Conservation (phyloP, 2,113 vertebrate genomes). For the Calcarius ornatus region DNA sequence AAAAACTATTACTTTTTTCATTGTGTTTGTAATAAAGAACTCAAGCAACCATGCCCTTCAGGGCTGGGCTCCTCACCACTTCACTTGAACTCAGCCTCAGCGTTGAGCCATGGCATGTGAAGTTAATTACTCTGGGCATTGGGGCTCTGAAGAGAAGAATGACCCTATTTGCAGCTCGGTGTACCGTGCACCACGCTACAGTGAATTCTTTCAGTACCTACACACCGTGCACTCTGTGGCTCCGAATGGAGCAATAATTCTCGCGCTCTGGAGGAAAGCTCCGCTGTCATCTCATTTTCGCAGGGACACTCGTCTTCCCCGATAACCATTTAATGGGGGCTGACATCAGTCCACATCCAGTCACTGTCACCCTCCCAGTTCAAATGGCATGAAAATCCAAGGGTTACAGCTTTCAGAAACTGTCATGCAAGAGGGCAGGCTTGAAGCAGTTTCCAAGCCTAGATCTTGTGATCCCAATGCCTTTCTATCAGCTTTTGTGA, state of each 20-base stretch:
- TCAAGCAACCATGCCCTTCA: conserved; percentile 57
- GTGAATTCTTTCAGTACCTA: conserved; percentile 51
- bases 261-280: conserved; percentile 26
- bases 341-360: conserved; percentile 69
- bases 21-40: conserved; percentile 61
- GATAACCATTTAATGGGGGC: conserved; percentile 27
- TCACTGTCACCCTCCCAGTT: conserved; percentile 52
- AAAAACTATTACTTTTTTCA: conserved; percentile 59
- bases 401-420: conserved; percentile 63
- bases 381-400: conserved; percentile 56
- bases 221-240: background rate
- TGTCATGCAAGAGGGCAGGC: conserved; percentile 43
- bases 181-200: conserved; percentile 46
- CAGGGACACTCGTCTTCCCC: conserved; percentile 43
- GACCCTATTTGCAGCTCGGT: conserved; percentile 60
- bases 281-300: conserved; percentile 32
- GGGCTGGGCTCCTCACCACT: conserved; percentile 60
- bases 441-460: background rate
- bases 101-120: conserved; percentile 48
- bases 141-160: conserved; percentile 61
- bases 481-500: background rate
- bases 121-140: conserved; percentile 73
- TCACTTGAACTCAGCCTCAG: conserved; percentile 46
- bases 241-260: conserved; percentile 58
- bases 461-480: background rate